Percentiles rank a stretch among this genome's conserved stretches.
phyloP scores from a whole-genome alignment of 2,888 invertebrate genomes.

The Dryobotodes eremita region DNA sequence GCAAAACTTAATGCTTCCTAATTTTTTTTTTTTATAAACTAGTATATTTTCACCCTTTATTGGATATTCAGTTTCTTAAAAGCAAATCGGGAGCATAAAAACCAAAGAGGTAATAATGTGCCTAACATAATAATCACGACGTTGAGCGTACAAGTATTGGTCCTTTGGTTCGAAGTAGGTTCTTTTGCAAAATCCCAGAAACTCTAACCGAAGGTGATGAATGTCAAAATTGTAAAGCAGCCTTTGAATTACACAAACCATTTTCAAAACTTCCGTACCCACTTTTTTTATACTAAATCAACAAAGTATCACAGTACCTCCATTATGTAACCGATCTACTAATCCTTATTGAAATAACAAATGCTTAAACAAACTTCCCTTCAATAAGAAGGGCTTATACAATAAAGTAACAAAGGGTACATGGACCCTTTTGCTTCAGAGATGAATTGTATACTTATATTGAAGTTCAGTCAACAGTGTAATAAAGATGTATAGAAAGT shows the following conservation, averaged over 20 bases:
- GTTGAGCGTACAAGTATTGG: not conserved
- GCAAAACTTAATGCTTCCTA: no score
- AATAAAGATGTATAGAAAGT: constrained; percentile 64
- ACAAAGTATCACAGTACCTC: constrained; percentile 47
- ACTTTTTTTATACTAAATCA: constrained; percentile 19
- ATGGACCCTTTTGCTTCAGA: constrained; percentile 44
- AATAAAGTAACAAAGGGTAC: constrained; percentile 57
- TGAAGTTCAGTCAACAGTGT: constrained; percentile 52
- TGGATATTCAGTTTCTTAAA: not conserved
- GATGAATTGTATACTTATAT: constrained; percentile 52
- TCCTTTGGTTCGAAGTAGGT: not conserved
- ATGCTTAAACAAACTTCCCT: constrained; percentile 55
- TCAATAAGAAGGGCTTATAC: constrained; percentile 40
- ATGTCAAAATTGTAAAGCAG: not conserved
- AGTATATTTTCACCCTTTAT: no score
- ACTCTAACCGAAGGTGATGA: not conserved
- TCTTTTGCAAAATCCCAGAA: constrained; percentile 2
- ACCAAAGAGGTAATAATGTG: not conserved
- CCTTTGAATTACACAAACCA: constrained; percentile 2
- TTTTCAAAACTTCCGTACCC: constrained; percentile 11
- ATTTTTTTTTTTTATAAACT: no score
- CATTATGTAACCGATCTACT: constrained; percentile 60
- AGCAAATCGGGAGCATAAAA: not conserved
- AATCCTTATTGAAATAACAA: constrained; percentile 64
- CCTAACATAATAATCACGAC: not conserved